Evolutionary conservation across 2,113 vertebrate genomes (phyloP), one percentile per base, ranked within the genome.

Genomic region (Cyprinodon tularosa): DNA sequence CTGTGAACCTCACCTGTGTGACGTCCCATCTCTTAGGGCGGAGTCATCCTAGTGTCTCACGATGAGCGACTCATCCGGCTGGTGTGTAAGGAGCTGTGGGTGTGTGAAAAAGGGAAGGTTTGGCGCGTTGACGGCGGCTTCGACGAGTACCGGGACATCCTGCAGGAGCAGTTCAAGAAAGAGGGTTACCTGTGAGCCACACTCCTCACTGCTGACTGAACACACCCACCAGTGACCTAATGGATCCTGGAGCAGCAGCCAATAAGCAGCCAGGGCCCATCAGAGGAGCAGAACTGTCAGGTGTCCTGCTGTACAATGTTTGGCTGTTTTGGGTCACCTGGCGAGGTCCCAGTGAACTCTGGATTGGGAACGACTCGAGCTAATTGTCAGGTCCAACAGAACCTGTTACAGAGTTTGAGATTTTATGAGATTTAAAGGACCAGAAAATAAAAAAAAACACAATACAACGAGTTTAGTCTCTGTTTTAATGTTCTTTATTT

Each of bases 1-100:
- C 39, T 62, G 57, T 3, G 14, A 22, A 0, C 29, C 64, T 82
- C 71, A 81, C 66, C 3, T 38, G 20, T 72, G 77, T 75, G 72
- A 76, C 77, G 38, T 80, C 60, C 38, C 37, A 2, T 66, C 44
- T 69, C 72, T 17, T 90, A 99, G 98, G 98, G 98, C 0, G 98
- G 98, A 0, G 90, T 99, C 57, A 95, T 99, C 48, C 93, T 99
- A 74, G 98, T 99, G 67, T 99, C 98, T 9, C 98, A 99, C 0
- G 95, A 99, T 0, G 98, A 99, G 79, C 95, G 97, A 14, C 96
- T 99, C 84, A 99, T 99, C 92, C 95, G 97, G 14, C 68, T 98
- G 87, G 96, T 99, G 84, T 99, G 98, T 88, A 94, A 88, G 63
- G 98, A 99, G 94, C 91, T 99, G 83, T 99, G 98, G 98, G 98